Percentiles rank a stretch among this genome's conserved stretches.
phyloP scores from a whole-genome alignment of 2,113 vertebrate genomes.

The human (Homo sapiens) region DNA sequence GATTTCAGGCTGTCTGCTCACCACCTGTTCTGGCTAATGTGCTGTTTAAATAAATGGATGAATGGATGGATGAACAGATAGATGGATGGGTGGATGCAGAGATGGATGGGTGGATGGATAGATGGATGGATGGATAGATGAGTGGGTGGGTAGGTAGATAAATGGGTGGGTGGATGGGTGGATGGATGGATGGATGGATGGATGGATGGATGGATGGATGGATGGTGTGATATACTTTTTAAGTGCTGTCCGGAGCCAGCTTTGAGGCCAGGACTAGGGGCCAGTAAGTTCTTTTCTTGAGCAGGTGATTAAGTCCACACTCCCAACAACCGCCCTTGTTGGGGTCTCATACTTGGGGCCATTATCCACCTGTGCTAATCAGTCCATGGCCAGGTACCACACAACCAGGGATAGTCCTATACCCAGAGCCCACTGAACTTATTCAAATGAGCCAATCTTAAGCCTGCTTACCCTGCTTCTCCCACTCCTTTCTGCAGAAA shows the following conservation, averaged over 20 bases:
- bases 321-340: not conserved
- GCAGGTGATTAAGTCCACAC: not conserved
- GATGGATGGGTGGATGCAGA: not conserved
- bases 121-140: not conserved
- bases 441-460: not conserved
- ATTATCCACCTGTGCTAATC: not conserved
- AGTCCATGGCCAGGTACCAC: not conserved
- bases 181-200: not conserved
- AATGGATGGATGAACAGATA: not conserved
- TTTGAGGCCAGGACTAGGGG: not conserved
- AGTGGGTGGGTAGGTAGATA: too few species aligned
- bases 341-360: not conserved
- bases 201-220: not conserved
- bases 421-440: not conserved
- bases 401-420: not conserved
- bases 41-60: not conserved
- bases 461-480: not conserved
- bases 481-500: not conserved
- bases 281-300: not conserved
- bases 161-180: not conserved
- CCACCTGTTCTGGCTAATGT: not conserved
- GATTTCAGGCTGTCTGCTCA: accelerated
- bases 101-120: too few species aligned
- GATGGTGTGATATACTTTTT: not conserved
- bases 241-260: not conserved